These are phyloP conservation scores for Tonatia bakeri DNA, from an alignment of 2,113 vertebrate genomes.

Conservation along the genomic window DNA sequence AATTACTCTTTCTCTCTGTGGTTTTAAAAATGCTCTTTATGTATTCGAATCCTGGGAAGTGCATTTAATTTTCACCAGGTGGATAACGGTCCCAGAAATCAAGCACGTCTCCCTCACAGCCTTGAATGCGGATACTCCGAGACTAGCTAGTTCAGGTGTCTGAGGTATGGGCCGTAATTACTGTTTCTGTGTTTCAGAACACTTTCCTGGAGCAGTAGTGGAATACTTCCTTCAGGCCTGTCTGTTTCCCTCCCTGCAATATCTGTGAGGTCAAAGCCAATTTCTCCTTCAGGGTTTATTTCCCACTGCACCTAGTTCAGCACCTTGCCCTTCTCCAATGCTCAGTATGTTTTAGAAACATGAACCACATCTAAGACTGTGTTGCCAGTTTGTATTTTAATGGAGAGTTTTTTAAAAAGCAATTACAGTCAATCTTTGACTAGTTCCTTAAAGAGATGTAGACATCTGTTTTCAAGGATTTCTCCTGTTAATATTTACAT, in stretches of 20 bases:
- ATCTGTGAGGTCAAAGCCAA: neutral
- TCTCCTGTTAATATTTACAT: slow-evolving; percentile 43
- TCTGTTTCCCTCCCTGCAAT: neutral
- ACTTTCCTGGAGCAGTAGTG: neutral
- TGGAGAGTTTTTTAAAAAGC: neutral
- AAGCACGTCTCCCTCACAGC: neutral
- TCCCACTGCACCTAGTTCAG: neutral
- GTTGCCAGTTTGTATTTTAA: slow-evolving; percentile 26
- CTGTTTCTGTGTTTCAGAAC: neutral
- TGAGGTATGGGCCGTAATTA: neutral
- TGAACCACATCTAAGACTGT: neutral
- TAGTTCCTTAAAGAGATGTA: slow-evolving; percentile 20
- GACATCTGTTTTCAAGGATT: slow-evolving; percentile 19
- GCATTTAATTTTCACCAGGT: slow-evolving; percentile 25
- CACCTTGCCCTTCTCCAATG: neutral
- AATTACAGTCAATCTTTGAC: slow-evolving; percentile 22
- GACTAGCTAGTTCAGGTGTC: slow-evolving; percentile 34
- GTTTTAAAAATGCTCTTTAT: slow-evolving; percentile 63
- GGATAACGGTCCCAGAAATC: slow-evolving; percentile 49
- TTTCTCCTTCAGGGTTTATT: neutral
- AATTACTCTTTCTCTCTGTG: neutral
- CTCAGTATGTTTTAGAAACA: neutral
- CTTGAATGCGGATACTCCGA: neutral
- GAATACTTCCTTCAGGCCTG: neutral
- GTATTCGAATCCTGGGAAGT: slow-evolving; percentile 65